Percentiles rank a stretch among this genome's conserved stretches.
phyloP scores from a whole-genome alignment of 2,113 vertebrate genomes.

The Chaetura pelagica region DNA sequence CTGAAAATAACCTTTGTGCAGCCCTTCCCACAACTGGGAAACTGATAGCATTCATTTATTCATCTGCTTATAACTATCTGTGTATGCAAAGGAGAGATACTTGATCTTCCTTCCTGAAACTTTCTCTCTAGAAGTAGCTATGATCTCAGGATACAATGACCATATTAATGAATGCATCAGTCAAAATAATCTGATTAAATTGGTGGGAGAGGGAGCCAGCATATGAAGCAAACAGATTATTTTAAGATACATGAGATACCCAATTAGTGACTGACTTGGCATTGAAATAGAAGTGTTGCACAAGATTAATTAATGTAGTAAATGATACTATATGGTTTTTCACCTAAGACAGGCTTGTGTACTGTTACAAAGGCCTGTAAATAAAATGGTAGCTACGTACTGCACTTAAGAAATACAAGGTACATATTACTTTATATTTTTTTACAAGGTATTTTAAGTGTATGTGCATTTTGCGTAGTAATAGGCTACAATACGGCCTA shows the following conservation, averaged over 20 bases:
- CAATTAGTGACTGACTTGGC: constrained; percentile 59
- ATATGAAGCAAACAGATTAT: constrained; percentile 66
- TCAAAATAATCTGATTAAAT: constrained; percentile 69
- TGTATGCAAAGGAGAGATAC: neutral
- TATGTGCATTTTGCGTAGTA: neutral
- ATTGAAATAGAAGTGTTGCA: constrained; percentile 46
- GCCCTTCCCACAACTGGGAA: neutral
- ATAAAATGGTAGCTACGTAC: neutral
- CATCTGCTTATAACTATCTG: neutral
- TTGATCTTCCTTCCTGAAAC: constrained; percentile 17
- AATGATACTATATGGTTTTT: neutral
- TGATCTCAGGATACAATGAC: neutral
- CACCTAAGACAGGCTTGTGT: neutral
- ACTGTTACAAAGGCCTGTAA: neutral
- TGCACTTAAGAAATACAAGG: neutral
- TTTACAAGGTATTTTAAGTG: neutral
- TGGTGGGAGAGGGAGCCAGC: constrained; percentile 25
- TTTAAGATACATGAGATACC: constrained; percentile 55
- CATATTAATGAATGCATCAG: constrained; percentile 49
- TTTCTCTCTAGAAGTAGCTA: constrained; percentile 17
- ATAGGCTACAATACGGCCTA: neutral
- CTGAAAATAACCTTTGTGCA: neutral
- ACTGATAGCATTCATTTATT: neutral
- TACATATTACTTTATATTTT: neutral
- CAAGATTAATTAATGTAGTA: constrained; percentile 51